A percentile compares a stretch with the other conserved stretches of the same genome.
phyloP scores from a whole-genome alignment of 2,797 vertebrate species.

The Hoplostethus mediterraneus region DNA sequence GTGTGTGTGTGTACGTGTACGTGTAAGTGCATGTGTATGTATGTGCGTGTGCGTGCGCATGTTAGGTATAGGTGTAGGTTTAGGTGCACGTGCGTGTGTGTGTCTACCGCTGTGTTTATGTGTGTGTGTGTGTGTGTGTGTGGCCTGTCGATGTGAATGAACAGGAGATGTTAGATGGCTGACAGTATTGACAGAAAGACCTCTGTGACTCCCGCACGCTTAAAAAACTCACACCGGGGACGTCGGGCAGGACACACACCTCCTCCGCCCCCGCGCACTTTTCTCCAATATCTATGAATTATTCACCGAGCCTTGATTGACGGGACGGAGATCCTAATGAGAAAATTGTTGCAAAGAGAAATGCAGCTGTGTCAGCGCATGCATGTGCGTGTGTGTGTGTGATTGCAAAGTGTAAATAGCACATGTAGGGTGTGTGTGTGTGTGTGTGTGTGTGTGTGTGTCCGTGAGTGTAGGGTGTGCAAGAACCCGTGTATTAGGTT shows the following conservation, averaged over 20 bases:
- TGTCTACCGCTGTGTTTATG: slow-evolving; percentile 29
- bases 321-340: slow-evolving; percentile 68
- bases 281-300: slow-evolving; percentile 69
- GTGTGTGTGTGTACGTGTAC: slow-evolving; percentile 11
- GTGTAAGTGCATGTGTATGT: slow-evolving; percentile 25
- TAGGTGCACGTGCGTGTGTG: slow-evolving; percentile 28
- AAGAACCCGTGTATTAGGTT: no score
- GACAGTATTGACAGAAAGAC: slow-evolving; percentile 64
- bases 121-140: slow-evolving; percentile 28
- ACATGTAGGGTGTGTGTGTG: slow-evolving; percentile 32
- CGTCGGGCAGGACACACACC: slow-evolving; percentile 42
- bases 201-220: slow-evolving; percentile 50
- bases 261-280: slow-evolving; percentile 40
- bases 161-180: slow-evolving; percentile 45
- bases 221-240: slow-evolving; percentile 70
- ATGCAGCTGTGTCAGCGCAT: slow-evolving; percentile 47
- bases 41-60: slow-evolving; percentile 6
- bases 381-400: slow-evolving; percentile 26
- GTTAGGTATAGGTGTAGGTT: neutral
- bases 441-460: neutral
- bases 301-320: slow-evolving; percentile 71
- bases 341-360: slow-evolving; percentile 66
- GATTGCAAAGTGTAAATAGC: slow-evolving; percentile 52
- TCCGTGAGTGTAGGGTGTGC: slow-evolving; percentile 10
- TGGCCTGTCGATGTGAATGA: slow-evolving; percentile 46